Evolutionary conservation across 2,113 vertebrate species (phyloP), one percentile per base, ranked within the genome.

Genomic region (Chloropsis cyanopogon): DNA sequence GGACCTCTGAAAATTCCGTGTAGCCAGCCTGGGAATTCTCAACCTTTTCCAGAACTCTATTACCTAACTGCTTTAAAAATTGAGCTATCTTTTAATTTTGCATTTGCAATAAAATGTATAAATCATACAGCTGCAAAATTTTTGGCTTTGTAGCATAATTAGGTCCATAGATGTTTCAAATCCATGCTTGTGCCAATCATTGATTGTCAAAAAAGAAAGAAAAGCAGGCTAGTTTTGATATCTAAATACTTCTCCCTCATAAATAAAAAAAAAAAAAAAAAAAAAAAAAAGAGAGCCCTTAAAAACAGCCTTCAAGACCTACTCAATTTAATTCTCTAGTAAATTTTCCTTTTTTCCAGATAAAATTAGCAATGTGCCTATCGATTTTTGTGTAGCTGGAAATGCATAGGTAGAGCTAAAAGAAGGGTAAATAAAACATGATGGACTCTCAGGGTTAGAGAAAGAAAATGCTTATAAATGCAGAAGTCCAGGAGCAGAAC

Each of bases 391-490:
- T 29, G 25, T 35, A 83, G 82, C 63, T 91, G 52, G 81, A 94
- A 91, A 91, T 14, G 54, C 59, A 82, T 44, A 90, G 63, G 39
- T 57, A 92, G 59, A 85, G 60, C 79, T 94, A 93, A 94, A 96
- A 86, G 82, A 86, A 88, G 68, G 76, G 83, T 92, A 96, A 94
- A 94, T 96, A 95, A 96, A 96, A 86, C 90, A 94, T 88, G 77
- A 92, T 69, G 77, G 85, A 66, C 52, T 91, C 84, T 54, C 72
- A 82, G 86, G 75, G 54, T 46, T 64, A 66, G 87, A 78, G 71
- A 93, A 94, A 86, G 80, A 90, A 95, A 94, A n/a, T 82, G 82
- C 63, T 95, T 92, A 56, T 92, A 96, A 92, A 95, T 73, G 88
- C 82, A 96, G 61, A 86, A 92, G 70, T 86, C 81, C 92, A 60